Evolutionary conservation across 2,797 vertebrate genomes (phyloP), one percentile per base, ranked within the genome.

Genomic region (Acestrorhynchus altus): DNA sequence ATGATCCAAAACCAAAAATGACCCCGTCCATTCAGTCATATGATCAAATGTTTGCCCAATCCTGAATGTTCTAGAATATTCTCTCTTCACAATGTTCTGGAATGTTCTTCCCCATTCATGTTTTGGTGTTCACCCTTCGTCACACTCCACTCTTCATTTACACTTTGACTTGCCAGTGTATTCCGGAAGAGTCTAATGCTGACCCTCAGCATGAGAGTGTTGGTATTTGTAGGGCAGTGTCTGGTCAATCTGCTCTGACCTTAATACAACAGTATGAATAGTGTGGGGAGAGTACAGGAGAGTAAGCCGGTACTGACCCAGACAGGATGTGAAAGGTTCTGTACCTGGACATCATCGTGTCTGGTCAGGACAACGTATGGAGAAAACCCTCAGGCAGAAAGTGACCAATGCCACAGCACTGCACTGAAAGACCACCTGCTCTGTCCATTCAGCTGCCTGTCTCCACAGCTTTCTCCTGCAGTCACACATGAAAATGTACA

Each of bases 361-460:
- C 24, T n/a, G 20, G 64, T 3, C 42, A 15, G 15, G 9, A 46
- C 22, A 54, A 47, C 57, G 63, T 64, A 57, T 35, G 59, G 51
- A 57, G 59, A 66, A 72, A 78, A 46, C 39, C 42, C 69, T 18
- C 9, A 47, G 61, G 69, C 60, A 39, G 26, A 24, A 72, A 65
- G 11, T 57, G 51, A 24, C 63, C 49, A 66, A 10, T 56, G 69
- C 60, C 59, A 65, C 40, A 35, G 28, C 39, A 44, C 16, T 66
- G 18, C 54, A 20, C 64, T 40, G 56, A 72, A 67, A 64, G 20
- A 44, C n/a, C 22, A 47, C 10, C 72, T 49, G 60, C 65, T n/a
- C 57, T 24, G 57, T 61, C 9, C 0, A 22, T n/a, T 31, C 54
- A 59, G 28, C 47, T 64, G 44, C 28, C 65, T 47, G 18, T 20